Evolutionary conservation across 1,140 invertebrate species (phyloP).

Genomic region (Cataglyphis hispanica): DNA sequence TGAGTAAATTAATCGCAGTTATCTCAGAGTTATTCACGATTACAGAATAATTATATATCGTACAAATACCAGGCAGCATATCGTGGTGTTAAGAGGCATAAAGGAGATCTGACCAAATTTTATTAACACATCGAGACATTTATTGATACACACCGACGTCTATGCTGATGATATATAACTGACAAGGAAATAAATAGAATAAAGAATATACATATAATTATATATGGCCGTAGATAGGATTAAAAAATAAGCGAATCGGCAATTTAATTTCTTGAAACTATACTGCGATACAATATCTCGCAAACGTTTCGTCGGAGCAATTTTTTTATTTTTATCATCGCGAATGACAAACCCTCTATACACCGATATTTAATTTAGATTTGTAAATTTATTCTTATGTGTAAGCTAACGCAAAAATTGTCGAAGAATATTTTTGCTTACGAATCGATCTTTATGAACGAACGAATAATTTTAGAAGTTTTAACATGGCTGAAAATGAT

Average conservation of each 20-base stretch:
- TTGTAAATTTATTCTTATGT: slow-evolving; percentile 39
- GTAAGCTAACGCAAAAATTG: background rate
- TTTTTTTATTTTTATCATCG: slow-evolving; percentile 22
- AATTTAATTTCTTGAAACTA: slow-evolving; percentile 31
- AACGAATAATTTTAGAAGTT: slow-evolving; percentile 19
- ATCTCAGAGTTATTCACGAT: slow-evolving; percentile 47
- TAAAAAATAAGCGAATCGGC: slow-evolving; percentile 11
- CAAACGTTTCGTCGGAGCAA: slow-evolving; percentile 21
- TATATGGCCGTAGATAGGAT: slow-evolving; percentile 8
- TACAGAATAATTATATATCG: slow-evolving; percentile 51
- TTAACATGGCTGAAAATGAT: slow-evolving; percentile 42
- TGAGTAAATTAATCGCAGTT: slow-evolving; percentile 42
- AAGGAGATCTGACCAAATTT: slow-evolving; percentile 50
- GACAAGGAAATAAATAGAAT: slow-evolving; percentile 1
- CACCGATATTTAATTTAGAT: slow-evolving; percentile 39
- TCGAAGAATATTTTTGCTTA: slow-evolving; percentile 43
- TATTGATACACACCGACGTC: background rate
- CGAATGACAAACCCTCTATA: background rate
- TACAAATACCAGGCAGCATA: slow-evolving; percentile 59
- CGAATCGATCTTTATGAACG: slow-evolving; percentile 28
- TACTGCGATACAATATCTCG: slow-evolving; percentile 1
- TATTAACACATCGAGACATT: slow-evolving; percentile 45
- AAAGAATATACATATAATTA: slow-evolving; percentile 41
- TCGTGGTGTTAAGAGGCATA: slow-evolving; percentile 51
- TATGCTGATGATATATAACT: slow-evolving; percentile 19